phyloP scores from a whole-genome alignment of 1,140 invertebrate genomes.

The Lordiphosa clarofinis region DNA sequence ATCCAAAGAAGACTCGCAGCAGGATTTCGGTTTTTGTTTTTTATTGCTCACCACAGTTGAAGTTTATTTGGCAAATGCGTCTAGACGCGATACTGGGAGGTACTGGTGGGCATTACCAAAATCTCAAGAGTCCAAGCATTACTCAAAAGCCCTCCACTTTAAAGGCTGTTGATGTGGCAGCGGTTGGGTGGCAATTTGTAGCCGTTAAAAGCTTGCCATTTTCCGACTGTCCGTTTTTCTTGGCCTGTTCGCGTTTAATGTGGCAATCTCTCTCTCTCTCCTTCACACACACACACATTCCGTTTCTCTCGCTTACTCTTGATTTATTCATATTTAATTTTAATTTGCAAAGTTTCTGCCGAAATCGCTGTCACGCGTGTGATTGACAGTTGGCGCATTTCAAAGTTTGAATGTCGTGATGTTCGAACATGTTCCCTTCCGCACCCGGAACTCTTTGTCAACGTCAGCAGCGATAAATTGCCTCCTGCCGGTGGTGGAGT shows the following conservation, averaged over 20 bases:
- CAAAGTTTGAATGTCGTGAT: constrained; percentile 8
- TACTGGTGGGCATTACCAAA: constrained; percentile 4
- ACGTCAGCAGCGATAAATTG: not conserved
- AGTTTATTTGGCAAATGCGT: constrained; percentile 38
- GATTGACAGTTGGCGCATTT: constrained; percentile 23
- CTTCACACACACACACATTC: too few relatives aligned
- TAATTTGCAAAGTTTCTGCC: constrained; percentile 38
- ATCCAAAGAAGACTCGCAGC: constrained; percentile 14
- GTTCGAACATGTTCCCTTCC: constrained; percentile 1
- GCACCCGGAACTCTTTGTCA: not conserved
- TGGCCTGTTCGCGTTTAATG: constrained; percentile 4
- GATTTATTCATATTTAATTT: constrained; percentile 48
- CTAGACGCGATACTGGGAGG: constrained; percentile 25
- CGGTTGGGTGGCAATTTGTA: constrained; percentile 3
- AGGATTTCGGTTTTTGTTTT: constrained; percentile 26
- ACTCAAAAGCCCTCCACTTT: not conserved
- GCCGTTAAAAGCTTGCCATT: not conserved
- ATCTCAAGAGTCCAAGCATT: not conserved
- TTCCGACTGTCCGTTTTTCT: not conserved
- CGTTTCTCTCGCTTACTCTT: not conserved
- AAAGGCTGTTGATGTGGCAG: not conserved
- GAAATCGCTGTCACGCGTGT: constrained; percentile 21
- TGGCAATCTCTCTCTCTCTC: not conserved
- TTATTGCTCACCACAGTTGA: constrained; percentile 34
- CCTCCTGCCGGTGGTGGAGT: not conserved